Evolutionary conservation across 2,113 vertebrate species (phyloP).

Genomic region (Paratilapia polleni): DNA sequence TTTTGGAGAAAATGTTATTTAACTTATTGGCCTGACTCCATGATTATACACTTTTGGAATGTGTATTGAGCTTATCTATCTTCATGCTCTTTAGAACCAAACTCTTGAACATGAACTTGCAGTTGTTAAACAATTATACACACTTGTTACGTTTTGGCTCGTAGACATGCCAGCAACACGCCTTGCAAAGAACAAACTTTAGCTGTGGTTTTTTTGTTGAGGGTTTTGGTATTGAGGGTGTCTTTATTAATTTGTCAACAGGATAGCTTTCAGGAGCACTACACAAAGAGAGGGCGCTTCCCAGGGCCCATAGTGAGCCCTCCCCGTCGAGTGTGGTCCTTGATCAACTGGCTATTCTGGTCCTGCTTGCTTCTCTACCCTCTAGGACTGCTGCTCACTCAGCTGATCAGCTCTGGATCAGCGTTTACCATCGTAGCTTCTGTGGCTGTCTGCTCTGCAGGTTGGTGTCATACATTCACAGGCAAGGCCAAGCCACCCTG

Average conservation of each 20-base stretch:
- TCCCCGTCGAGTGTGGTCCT: conserved; percentile 84
- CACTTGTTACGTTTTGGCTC: not conserved
- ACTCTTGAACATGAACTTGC: not conserved
- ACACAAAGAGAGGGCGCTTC: conserved; percentile 85
- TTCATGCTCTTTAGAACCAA: not conserved
- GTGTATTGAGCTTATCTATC: not conserved
- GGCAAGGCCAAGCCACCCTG: not conserved
- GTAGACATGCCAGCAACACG: no score
- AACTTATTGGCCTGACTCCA: not conserved
- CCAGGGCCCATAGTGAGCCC: conserved; percentile 80
- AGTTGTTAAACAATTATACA: not conserved
- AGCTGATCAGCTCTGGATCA: conserved; percentile 87
- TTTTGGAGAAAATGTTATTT: not conserved
- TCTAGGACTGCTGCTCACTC: conserved; percentile 83
- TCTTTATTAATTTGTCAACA: conserved; percentile 50
- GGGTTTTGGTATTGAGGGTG: not conserved
- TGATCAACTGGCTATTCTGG: conserved; percentile 96
- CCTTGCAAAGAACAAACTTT: not conserved
- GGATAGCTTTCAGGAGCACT: conserved; percentile 93
- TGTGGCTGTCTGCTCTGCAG: conserved; percentile 85
- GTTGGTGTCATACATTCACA: conserved; percentile 77
- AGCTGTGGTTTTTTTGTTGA: not conserved
- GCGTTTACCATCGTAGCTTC: conserved; percentile 83
- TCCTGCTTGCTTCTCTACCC: conserved; percentile 87
- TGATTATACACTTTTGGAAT: not conserved